Conservation (phyloP, 2,113 vertebrate genomes). For the Zingel zingel region DNA sequence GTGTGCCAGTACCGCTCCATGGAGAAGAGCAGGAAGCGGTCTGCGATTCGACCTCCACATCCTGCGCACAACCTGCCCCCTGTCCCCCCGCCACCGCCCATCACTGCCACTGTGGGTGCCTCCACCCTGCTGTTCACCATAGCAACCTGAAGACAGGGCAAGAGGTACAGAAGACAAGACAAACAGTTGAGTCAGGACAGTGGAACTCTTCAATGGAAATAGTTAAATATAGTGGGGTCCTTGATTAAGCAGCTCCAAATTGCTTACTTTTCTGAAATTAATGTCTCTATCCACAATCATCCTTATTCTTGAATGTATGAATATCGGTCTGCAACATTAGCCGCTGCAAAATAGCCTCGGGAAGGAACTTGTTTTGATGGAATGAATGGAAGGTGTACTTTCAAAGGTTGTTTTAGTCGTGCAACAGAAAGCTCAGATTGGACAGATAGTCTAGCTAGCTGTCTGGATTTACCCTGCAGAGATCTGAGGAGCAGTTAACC, state of each 20-base stretch:
- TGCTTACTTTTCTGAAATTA: not conserved
- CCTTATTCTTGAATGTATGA: not conserved
- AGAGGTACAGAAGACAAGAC: not conserved
- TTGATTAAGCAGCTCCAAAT: not conserved
- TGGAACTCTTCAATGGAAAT: not conserved
- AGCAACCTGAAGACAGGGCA: conserved; percentile 44
- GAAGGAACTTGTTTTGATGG: no score
- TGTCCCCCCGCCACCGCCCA: conserved; percentile 65
- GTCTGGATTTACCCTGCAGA: no score
- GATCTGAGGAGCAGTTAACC: no score
- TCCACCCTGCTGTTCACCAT: conserved; percentile 88
- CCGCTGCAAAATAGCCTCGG: no score
- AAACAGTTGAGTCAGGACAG: not conserved
- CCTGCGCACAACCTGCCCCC: conserved; percentile 80
- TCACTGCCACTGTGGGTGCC: conserved; percentile 76
- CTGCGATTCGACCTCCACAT: conserved; percentile 84
- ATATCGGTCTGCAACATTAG: not conserved
- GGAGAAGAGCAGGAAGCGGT: conserved; percentile 88
- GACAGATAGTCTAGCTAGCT: no score
- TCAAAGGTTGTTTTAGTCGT: no score
- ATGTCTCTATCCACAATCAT: not conserved
- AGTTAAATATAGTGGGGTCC: not conserved
- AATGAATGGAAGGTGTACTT: no score
- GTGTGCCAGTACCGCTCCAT: conserved; percentile 90
- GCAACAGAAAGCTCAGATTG: no score